Percentiles rank a stretch among this genome's conserved stretches.
phyloP scores from a whole-genome alignment of 2,888 invertebrate species.

The Drosophila putrida region DNA sequence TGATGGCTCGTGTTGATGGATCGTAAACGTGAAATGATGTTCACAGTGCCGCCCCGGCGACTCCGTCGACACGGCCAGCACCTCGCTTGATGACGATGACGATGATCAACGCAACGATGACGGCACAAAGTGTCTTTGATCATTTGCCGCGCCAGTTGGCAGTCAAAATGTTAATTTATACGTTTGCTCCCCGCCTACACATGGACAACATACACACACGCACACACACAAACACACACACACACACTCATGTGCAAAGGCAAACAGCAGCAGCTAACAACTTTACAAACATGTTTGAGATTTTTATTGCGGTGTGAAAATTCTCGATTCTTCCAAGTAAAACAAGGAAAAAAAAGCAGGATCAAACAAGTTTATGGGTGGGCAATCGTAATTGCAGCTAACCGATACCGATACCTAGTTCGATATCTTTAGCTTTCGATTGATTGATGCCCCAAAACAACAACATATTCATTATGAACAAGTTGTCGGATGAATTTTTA shows the following conservation, averaged over 20 bases:
- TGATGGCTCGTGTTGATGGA: slow-evolving; percentile 85
- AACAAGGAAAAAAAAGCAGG: slow-evolving; percentile 52
- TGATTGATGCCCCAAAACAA: slow-evolving; percentile 73
- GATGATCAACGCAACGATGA: slow-evolving; percentile 77
- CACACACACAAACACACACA: slow-evolving; percentile 4
- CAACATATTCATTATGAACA: slow-evolving; percentile 70
- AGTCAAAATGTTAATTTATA: slow-evolving; percentile 83
- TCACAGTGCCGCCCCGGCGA: slow-evolving; percentile 56
- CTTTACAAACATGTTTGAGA: slow-evolving; percentile 82
- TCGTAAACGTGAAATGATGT: slow-evolving; percentile 82
- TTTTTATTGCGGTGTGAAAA: slow-evolving; percentile 81
- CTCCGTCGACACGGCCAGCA: slow-evolving; percentile 4
- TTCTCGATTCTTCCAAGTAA: slow-evolving; percentile 66
- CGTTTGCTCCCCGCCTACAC: slow-evolving; percentile 70
- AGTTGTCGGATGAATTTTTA: slow-evolving; percentile 73
- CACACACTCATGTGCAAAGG: neutral
- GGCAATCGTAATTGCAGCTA: slow-evolving; percentile 43
- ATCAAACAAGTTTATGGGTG: slow-evolving; percentile 81
- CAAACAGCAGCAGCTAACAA: slow-evolving; percentile 69
- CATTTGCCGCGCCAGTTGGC: slow-evolving; percentile 81
- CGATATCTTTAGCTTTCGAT: slow-evolving; percentile 44
- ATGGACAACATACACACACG: slow-evolving; percentile 23
- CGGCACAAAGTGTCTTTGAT: slow-evolving; percentile 80
- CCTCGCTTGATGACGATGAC: slow-evolving; percentile 44
- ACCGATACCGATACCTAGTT: slow-evolving; percentile 17